Evolutionary conservation across 2,888 invertebrate species (phyloP), one percentile per base, ranked within the genome.

Genomic region (Ectobius pallidus): DNA sequence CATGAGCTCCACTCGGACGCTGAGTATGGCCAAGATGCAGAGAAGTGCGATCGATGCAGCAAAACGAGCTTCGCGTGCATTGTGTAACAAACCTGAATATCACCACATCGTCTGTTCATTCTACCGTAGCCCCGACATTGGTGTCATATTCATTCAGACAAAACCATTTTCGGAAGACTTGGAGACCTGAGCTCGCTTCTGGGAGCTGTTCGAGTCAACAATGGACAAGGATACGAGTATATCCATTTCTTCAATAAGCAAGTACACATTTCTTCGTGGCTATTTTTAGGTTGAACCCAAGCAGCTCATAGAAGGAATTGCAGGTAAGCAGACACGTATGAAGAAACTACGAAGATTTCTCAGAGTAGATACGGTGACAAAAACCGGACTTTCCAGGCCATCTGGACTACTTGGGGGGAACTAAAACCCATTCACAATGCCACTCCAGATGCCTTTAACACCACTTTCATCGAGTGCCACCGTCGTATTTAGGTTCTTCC

Each of bases 201-300:
- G 68, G 68, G 52, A 68, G 30, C 68, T 49, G 25, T 68, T 49
- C 16, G 42, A 68, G 18, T 55, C 58, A n/a, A 32, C 69, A 1
- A 18, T 69, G 3, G 39, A 55, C 7, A 42, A 30, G 1, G n/a
- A 69, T 2, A 25, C 68, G n/a, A n/a, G n/a, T n/a, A n/a, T n/a
- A 9, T 0, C 52, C 4, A 6, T 69, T 4, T 46, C 49, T 11
- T 4, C 9, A 16, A 58, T 58, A 16, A 20, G 46, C 18, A 69
- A 58, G 9, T 34, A 58, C 9, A 34, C 58, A 18, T 55, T 55
- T 22, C 25, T 55, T n/a, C n/a, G 69, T 11, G 39, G 65, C 18
- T 65, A 42, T 22, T 44, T 65, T 7, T 4, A 42, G 27, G 55
- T 11, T 9, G 42, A 69, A 34, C 58, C 32, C 6, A 69, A 69